phyloP scores from a whole-genome alignment of 2,797 vertebrate genomes.

The Trichosurus vulpecula region DNA sequence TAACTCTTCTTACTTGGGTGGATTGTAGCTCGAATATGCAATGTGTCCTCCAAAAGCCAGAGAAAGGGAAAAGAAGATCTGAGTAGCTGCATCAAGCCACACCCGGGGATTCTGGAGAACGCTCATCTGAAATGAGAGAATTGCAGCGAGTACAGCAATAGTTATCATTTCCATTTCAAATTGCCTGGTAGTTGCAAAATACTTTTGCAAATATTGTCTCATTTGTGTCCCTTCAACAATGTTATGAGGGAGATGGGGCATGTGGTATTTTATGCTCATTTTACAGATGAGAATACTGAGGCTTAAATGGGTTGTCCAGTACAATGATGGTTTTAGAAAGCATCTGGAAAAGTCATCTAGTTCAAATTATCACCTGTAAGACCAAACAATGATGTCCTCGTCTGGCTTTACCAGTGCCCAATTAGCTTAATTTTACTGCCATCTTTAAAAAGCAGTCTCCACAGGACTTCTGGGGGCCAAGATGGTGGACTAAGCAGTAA shows the following conservation, averaged over 20 bases:
- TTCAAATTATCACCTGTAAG: background rate
- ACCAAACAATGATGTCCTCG: background rate
- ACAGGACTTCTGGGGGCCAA: background rate
- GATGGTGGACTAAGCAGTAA: background rate
- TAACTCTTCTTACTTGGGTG: conserved; percentile 83
- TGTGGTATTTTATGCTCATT: background rate
- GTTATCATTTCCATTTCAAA: background rate
- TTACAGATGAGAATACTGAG: background rate
- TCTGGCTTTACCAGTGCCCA: background rate
- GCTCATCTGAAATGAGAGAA: conserved; percentile 83
- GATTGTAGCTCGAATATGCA: conserved; percentile 94
- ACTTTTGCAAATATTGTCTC: background rate
- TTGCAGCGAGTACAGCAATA: background rate
- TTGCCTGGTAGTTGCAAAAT: background rate
- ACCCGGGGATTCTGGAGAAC: conserved; percentile 88
- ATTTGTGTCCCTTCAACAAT: background rate
- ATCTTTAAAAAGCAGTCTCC: background rate
- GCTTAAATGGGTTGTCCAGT: background rate
- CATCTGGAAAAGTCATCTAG: background rate
- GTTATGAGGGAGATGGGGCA: background rate
- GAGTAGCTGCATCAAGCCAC: conserved; percentile 95
- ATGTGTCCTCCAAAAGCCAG: conserved; percentile 93
- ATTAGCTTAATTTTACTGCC: background rate
- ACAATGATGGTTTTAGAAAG: background rate
- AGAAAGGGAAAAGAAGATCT: conserved; percentile 96